Percentiles rank a stretch among this genome's conserved stretches.
phyloP scores from a whole-genome alignment of 1,140 invertebrate genomes.

The Pinna nobilis region DNA sequence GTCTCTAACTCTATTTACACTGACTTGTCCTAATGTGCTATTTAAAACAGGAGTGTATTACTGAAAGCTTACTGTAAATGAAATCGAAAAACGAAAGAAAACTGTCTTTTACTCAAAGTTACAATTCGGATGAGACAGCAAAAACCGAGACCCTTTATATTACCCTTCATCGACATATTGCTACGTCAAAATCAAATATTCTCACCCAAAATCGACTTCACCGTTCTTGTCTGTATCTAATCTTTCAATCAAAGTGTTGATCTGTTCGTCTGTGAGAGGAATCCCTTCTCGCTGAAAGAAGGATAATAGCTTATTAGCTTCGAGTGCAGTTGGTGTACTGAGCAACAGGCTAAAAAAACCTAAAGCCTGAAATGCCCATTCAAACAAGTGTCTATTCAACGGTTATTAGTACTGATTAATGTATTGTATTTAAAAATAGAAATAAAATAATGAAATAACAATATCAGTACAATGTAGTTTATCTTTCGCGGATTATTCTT shows the following conservation, averaged over 20 bases:
- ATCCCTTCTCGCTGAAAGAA: conserved; percentile 32
- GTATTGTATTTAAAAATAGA: neutral
- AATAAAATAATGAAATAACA: neutral
- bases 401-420: too few species aligned
- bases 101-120: neutral
- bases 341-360: too few species aligned
- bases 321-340: too few species aligned
- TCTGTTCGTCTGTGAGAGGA: conserved; percentile 33
- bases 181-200: neutral
- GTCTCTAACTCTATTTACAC: too few species aligned
- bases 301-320: too few species aligned
- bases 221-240: conserved; percentile 40
- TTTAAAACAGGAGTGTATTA: too few species aligned
- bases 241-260: conserved; percentile 30
- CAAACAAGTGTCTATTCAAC: too few species aligned
- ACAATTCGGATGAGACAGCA: neutral
- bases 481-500: too few species aligned
- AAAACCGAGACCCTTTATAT: neutral
- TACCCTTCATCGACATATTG: neutral
- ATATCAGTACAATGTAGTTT: neutral
- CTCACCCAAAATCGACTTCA: conserved; percentile 47
- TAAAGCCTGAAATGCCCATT: neutral
- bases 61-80: too few species aligned
- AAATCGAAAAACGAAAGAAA: neutral
- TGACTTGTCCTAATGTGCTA: too few species aligned